phyloP scores from a whole-genome alignment of 2,888 invertebrate species.

The Lithophane semibrunnea region DNA sequence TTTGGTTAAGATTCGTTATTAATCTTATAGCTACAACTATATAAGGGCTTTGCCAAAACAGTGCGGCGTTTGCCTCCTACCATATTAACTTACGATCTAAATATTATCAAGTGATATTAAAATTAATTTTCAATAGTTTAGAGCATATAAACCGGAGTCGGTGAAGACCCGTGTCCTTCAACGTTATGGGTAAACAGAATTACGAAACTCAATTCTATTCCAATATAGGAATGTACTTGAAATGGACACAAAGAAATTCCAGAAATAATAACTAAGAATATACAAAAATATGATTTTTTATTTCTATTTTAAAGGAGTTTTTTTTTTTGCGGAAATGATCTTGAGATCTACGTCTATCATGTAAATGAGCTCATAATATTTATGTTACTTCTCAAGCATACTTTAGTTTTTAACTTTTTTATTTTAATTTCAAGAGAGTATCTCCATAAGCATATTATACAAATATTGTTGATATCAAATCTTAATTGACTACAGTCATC shows the following conservation, averaged over 20 bases:
- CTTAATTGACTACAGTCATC: conserved; percentile 44
- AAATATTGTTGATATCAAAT: conserved; percentile 29
- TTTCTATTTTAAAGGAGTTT: background rate
- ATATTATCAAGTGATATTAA: conserved; percentile 22
- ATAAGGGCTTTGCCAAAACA: conserved; percentile 2
- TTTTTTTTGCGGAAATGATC: conserved; percentile 7
- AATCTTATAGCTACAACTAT: conserved; percentile 43
- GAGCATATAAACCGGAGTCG: conserved; percentile 50
- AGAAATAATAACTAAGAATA: conserved; percentile 22
- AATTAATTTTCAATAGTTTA: conserved; percentile 11
- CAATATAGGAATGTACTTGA: conserved; percentile 23
- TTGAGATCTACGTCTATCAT: conserved; percentile 9
- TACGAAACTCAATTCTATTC: background rate
- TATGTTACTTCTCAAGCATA: conserved; percentile 27
- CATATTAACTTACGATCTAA: conserved; percentile 33
- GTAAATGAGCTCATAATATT: background rate
- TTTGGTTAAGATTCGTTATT: conserved; percentile 51
- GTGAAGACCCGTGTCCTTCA: background rate
- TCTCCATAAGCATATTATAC: conserved; percentile 2
- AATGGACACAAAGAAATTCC: conserved; percentile 3
- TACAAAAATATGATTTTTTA: conserved; percentile 33
- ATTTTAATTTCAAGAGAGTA: conserved; percentile 2
- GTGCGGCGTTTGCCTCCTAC: conserved; percentile 16
- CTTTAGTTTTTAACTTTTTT: background rate
- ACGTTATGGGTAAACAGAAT: background rate